Percentiles rank a stretch among this genome's conserved stretches.
Conservation (phyloP, 2,797 vertebrate species). For the Mormyrops attenuatus region DNA sequence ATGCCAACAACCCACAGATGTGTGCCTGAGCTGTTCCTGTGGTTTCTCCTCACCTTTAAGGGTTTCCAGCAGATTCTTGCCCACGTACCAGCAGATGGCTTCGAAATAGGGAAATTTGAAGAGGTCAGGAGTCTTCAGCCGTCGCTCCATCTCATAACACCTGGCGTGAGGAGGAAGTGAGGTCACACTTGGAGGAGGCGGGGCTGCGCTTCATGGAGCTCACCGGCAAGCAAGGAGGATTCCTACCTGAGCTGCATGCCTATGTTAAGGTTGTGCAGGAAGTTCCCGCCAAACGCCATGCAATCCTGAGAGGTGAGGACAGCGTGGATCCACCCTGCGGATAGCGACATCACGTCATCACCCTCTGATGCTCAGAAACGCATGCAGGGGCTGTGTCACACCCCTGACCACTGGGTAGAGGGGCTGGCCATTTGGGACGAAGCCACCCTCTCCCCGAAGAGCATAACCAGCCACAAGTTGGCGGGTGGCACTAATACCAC, state of each 20-base stretch:
- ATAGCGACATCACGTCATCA: not conserved
- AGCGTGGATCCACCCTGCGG: conserved; percentile 94
- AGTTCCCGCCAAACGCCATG: conserved; percentile 99
- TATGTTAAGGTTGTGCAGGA: conserved; percentile 99
- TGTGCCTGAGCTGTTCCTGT: no score
- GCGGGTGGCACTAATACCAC: not conserved
- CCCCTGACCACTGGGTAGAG: not conserved
- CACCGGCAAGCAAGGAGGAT: not conserved
- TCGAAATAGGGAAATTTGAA: conserved; percentile 99
- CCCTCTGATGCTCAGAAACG: not conserved
- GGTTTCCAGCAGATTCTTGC: conserved; percentile 93
- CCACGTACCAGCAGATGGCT: conserved; percentile 99
- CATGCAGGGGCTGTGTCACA: not conserved
- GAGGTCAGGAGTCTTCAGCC: conserved; percentile 97
- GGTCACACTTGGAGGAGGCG: not conserved
- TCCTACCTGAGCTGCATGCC: conserved; percentile 98
- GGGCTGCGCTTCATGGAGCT: not conserved
- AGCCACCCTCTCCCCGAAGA: not conserved
- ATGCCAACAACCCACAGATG: not conserved
- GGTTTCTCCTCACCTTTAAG: conserved; percentile 79
- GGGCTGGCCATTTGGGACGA: not conserved
- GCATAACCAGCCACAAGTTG: not conserved
- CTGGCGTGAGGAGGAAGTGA: conserved; percentile 52
- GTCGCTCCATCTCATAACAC: conserved; percentile 99
- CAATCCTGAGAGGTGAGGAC: conserved; percentile 99